phyloP scores from a whole-genome alignment of 2,113 vertebrate genomes.

The Cairina moschata region DNA sequence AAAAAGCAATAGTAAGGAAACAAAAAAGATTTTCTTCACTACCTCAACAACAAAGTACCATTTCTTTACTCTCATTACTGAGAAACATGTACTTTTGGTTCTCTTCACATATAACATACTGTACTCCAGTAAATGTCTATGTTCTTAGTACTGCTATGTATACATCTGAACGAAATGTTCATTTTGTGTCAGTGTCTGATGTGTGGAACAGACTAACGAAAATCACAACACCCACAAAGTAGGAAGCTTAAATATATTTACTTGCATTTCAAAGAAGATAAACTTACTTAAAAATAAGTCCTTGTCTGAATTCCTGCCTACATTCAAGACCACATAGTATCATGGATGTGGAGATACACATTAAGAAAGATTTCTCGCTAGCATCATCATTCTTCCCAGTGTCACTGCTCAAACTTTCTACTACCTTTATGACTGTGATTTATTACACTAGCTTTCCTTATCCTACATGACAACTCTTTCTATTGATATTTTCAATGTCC shows the following conservation, averaged over 20 bases:
- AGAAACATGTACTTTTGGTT: neutral
- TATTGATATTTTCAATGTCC: neutral
- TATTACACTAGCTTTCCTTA: neutral
- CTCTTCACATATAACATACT: neutral
- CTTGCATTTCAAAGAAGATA: neutral
- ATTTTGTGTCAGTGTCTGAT: neutral
- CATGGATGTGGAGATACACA: neutral
- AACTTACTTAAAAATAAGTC: neutral
- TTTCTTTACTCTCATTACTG: neutral
- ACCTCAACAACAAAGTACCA: neutral
- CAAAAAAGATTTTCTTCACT: neutral
- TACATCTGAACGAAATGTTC: rapidly evolving
- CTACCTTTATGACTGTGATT: neutral
- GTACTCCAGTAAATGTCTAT: neutral
- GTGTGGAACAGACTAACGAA: neutral
- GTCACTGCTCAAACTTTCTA: neutral
- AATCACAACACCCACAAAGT: neutral
- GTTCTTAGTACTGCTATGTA: neutral
- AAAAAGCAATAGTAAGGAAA: neutral
- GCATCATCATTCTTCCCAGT: neutral
- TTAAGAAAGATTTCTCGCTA: neutral
- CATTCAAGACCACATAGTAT: neutral
- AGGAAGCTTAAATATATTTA: neutral
- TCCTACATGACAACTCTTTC: neutral
- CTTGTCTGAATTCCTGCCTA: neutral